These are phyloP conservation scores for Carlito syrichta DNA, from an alignment of 2,113 vertebrate species.

Conservation along the genomic window DNA sequence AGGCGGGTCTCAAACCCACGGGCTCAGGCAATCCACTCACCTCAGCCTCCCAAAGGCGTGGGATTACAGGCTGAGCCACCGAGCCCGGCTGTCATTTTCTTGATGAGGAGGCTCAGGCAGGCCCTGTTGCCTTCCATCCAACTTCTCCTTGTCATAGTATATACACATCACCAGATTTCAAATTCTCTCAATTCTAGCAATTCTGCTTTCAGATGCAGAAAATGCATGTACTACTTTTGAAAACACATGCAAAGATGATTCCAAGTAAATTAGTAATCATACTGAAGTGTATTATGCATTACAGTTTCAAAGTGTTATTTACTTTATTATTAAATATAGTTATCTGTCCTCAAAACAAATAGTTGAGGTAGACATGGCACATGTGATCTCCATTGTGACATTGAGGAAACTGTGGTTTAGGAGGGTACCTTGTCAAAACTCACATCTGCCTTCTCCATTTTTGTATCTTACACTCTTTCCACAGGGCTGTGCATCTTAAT, in stretches of 20 bases:
- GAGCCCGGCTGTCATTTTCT: too few relatives aligned
- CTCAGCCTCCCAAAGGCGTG: too few relatives aligned
- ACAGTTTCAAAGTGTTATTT: neutral
- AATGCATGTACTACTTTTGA: neutral
- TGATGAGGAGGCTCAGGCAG: neutral
- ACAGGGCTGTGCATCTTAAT: neutral
- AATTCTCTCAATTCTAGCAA: neutral
- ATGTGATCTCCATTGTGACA: neutral
- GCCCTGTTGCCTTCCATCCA: neutral
- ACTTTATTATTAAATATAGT: neutral
- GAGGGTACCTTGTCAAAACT: neutral
- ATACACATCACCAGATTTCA: neutral
- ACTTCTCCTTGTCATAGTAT: accelerated
- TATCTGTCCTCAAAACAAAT: neutral
- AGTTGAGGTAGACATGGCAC: neutral
- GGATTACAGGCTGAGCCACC: too few relatives aligned
- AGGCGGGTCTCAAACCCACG: too few relatives aligned
- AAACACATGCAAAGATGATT: neutral
- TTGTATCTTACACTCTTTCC: neutral
- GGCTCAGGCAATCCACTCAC: too few relatives aligned
- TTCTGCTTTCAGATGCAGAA: neutral
- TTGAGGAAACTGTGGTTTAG: neutral
- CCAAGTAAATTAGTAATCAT: neutral
- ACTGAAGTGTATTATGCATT: too few relatives aligned
- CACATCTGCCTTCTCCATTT: neutral